A percentile compares a stretch with the other conserved stretches of the same genome.
These are phyloP conservation scores for Leistus spinibarbis DNA, from an alignment of 2,888 invertebrate species.

Conservation along the genomic window DNA sequence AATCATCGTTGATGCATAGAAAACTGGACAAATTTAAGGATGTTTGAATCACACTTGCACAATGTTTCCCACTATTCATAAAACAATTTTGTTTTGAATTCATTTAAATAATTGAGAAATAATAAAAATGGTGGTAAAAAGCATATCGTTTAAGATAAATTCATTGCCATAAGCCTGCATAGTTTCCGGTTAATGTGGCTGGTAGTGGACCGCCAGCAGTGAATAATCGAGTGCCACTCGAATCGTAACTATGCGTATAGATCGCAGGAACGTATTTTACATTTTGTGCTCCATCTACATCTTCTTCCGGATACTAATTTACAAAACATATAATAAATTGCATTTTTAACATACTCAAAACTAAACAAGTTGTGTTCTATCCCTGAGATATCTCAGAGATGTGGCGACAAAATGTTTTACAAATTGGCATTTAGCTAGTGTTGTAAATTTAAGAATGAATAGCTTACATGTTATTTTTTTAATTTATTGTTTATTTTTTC, in stretches of 20 bases:
- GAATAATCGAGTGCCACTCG: constrained; percentile 88
- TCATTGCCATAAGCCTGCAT: constrained; percentile 93
- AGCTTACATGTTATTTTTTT: too few relatives aligned
- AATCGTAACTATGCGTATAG: constrained; percentile 95
- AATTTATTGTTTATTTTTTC: too few relatives aligned
- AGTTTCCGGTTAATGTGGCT: constrained; percentile 89
- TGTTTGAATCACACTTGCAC: neutral
- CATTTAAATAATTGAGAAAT: neutral
- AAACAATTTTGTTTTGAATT: neutral
- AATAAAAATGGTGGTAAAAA: too few relatives aligned
- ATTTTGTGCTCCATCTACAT: constrained; percentile 81
- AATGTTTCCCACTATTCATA: neutral
- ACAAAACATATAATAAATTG: neutral
- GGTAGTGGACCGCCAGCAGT: constrained; percentile 95
- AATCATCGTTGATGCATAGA: neutral
- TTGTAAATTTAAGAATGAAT: too few relatives aligned
- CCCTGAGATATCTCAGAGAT: too few relatives aligned
- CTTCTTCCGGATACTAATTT: constrained; percentile 65
- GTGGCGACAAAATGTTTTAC: too few relatives aligned
- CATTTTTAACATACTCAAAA: neutral
- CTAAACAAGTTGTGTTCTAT: neutral
- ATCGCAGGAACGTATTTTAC: constrained; percentile 91
- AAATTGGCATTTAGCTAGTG: too few relatives aligned
- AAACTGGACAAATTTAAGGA: neutral
- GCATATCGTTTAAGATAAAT: too few relatives aligned